A percentile compares a stretch with the other conserved stretches of the same genome.
Conservation (phyloP, 2,888 invertebrate genomes). For the Meliscaeva auricollis region DNA sequence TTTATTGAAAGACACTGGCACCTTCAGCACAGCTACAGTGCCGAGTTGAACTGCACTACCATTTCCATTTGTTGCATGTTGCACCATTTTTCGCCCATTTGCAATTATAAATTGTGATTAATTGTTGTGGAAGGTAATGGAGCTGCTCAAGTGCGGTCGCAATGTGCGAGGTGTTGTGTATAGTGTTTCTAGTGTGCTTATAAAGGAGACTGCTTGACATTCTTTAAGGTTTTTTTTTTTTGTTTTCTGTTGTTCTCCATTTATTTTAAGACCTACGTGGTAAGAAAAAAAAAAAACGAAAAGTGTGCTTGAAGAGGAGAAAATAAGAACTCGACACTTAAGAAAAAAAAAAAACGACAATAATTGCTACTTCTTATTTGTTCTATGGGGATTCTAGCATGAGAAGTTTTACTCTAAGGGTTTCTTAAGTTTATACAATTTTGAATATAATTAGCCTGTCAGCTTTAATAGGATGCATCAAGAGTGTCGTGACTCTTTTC, state of each 20-base stretch:
- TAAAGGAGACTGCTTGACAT: conserved; percentile 47
- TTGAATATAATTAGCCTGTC: no score
- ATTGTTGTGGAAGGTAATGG: conserved; percentile 69
- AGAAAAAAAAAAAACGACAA: background rate
- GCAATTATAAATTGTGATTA: conserved; percentile 75
- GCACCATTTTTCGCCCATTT: conserved; percentile 63
- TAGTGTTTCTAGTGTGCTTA: conserved; percentile 13
- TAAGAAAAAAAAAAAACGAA: background rate
- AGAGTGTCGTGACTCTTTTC: no score
- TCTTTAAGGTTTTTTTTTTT: conserved; percentile 5
- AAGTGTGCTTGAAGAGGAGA: background rate
- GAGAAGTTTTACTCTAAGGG: no score
- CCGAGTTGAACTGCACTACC: background rate
- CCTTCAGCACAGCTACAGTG: no score
- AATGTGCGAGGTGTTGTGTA: conserved; percentile 32
- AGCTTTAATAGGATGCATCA: no score
- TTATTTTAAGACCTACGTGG: conserved; percentile 6
- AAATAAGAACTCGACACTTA: background rate
- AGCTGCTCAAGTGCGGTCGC: conserved; percentile 56
- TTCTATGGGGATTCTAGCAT: no score
- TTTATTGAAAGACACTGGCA: conserved; percentile 33
- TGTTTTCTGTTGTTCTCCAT: background rate
- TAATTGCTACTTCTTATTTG: conserved; percentile 4
- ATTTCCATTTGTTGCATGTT: conserved; percentile 67
- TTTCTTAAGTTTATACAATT: no score